Evolutionary conservation across 1,140 invertebrate genomes (phyloP), one percentile per base, ranked within the genome.

Genomic region (Lordiphosa mommai): DNA sequence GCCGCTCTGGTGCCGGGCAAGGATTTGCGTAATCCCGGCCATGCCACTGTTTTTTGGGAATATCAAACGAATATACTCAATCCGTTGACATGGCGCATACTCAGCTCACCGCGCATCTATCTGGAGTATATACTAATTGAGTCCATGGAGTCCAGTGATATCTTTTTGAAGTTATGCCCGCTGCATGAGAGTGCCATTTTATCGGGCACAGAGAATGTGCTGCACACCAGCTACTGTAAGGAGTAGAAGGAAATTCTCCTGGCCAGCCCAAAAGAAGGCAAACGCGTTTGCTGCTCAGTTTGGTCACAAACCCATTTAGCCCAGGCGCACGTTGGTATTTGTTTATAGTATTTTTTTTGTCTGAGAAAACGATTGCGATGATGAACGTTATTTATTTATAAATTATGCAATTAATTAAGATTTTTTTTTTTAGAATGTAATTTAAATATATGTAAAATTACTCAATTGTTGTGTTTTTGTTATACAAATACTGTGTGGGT

Each of bases 61-160:
- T 95, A 95, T 64, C 92, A 93, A 56, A 93, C 93, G 1, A 95
- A 92, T 47, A 76, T 95, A 5, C 92, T 96, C 55, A 96, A 96
- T 88, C 94, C 95, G 0, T 91, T 96, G 32, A 96, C 95, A 0
- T 96, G 95, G 95, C 90, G 95, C 50, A 87, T 96, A 3, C 88
- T 96, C 5, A 91, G 93, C 47, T 92, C 92, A 10, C 93, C 95
- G 0, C 91, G 92, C 47, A 92, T 94, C 30, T 94, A 93, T 67
- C 88, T 96, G 20, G 92, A 93, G 23, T 93, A 92, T 38, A 85
- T 96, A n/a, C 91, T 91, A 12, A 89, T 95, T 27, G 93, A 94
- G 50, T 93, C 91, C n/a, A 88, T 95, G 59, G 94, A 95, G 88
- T 64, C 73, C 30, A 61, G 56, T 10, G 56, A 79, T 89, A 91